Evolutionary conservation across 2,888 invertebrate genomes (phyloP), one percentile per base, ranked within the genome.

Genomic region (Lymantria dispar): DNA sequence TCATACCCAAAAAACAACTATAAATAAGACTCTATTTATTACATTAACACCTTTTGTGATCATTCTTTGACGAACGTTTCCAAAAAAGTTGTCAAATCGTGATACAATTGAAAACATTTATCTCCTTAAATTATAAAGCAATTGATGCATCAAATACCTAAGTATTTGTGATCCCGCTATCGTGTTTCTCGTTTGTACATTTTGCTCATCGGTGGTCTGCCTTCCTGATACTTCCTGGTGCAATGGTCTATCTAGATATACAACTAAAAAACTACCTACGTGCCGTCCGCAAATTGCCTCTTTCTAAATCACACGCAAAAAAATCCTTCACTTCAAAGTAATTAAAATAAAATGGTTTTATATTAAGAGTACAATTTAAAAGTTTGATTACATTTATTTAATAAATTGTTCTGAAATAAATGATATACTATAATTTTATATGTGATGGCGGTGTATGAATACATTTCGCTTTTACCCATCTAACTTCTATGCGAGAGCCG

Each of bases 211-310:
- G 42, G 36, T 50, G 49, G 22, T 41, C 40, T 47, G 37, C 44
- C 40, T 45, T 8, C 52, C 43, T 29, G 36, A 31, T 46, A 67
- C 60, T 72, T 72, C 72, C 70, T 58, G 69, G 72, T 61, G 68
- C 72, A 72, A 64, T 62, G 70, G 62, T 65, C 65, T 62, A 55
- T 57, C 55, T 58, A 53, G 56, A 54, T 47, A 38, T 50, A 11
- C 50, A 50, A 56, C 57, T 57, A 62, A 64, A 68, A 68, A 59
- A 64, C 36, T 50, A 47, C 48, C 57, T 56, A 60, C 62, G 68
- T 67, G 64, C 64, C 54, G 47, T 12, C 29, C 30, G 42, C 59
- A 57, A 58, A 58, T 62, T 43, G 53, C 48, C 43, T 12, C 46
- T 64, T 66, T 67, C 64, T 67, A 52, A 43, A 1, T 48, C 38